A percentile compares a stretch with the other conserved stretches of the same genome.
Conservation (phyloP, 1,140 invertebrate genomes). For the Ceratosolen solmsi region DNA sequence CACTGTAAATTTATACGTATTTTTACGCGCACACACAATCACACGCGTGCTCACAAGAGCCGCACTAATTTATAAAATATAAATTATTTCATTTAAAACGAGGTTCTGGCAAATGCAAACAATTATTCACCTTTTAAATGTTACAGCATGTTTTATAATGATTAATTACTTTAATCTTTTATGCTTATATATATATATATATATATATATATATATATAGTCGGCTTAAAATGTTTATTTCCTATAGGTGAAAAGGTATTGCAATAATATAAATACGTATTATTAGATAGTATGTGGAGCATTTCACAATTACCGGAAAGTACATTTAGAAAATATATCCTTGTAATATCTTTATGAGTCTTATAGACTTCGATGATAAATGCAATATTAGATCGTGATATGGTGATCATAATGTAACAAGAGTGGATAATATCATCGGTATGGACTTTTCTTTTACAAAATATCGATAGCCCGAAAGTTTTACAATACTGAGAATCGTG, state of each 20-base stretch:
- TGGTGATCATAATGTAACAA: background rate
- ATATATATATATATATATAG: too few relatives aligned
- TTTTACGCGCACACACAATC: constrained; percentile 4
- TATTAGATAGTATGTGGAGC: background rate
- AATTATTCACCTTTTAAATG: constrained; percentile 21
- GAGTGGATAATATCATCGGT: background rate
- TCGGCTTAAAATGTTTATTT: too few relatives aligned
- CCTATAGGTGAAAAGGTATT: too few relatives aligned
- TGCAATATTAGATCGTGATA: background rate
- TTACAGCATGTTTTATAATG: background rate
- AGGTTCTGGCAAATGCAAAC: constrained; percentile 6
- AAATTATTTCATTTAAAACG: constrained; percentile 10
- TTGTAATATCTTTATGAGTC: background rate
- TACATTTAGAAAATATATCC: background rate
- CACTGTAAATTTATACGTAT: constrained; percentile 3
- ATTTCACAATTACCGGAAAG: background rate
- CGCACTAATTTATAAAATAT: background rate
- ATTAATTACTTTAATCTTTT: background rate
- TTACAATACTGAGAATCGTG: background rate
- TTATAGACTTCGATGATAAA: background rate
- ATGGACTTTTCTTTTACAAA: constrained; percentile 1
- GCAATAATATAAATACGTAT: background rate
- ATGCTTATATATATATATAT: too few relatives aligned
- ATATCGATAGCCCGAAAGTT: background rate
- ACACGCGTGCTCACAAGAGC: constrained; percentile 27